phyloP scores from a whole-genome alignment of 2,797 vertebrate genomes.

The Pseudochromis fuscus region DNA sequence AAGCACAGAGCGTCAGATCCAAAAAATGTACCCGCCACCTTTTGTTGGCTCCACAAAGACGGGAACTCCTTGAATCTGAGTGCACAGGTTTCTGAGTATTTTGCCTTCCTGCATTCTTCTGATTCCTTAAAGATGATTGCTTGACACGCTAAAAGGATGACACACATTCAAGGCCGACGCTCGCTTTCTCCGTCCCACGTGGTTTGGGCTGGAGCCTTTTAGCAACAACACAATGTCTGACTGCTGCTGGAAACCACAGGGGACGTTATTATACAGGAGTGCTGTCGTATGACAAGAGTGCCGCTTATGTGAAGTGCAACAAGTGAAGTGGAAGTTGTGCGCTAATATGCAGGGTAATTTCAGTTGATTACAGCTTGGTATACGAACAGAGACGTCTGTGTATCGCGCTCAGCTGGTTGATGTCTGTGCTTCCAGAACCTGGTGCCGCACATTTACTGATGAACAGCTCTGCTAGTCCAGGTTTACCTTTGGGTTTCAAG shows the following conservation, averaged over 20 bases:
- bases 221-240: conserved; percentile 23
- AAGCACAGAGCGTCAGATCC: neutral
- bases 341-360: neutral
- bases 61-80: conserved; percentile 5
- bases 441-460: no score
- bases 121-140: conserved; percentile 29
- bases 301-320: neutral
- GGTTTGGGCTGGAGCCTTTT: conserved; percentile 34
- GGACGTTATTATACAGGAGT: neutral
- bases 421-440: no score
- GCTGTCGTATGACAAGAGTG: conserved; percentile 3
- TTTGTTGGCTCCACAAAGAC: conserved; percentile 13
- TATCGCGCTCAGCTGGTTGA: no score
- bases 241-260: conserved; percentile 15
- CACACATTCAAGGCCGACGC: conserved; percentile 22
- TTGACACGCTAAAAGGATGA: conserved; percentile 18
- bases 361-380: neutral
- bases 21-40: conserved; percentile 26
- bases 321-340: neutral
- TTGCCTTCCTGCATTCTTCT: conserved; percentile 27
- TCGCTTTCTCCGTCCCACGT: conserved; percentile 4
- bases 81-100: conserved; percentile 2
- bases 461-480: no score
- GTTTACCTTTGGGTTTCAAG: no score
- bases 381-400: no score